These are phyloP conservation scores for Matsumyia berberina DNA, from an alignment of 2,888 invertebrate species.

Conservation along the genomic window DNA sequence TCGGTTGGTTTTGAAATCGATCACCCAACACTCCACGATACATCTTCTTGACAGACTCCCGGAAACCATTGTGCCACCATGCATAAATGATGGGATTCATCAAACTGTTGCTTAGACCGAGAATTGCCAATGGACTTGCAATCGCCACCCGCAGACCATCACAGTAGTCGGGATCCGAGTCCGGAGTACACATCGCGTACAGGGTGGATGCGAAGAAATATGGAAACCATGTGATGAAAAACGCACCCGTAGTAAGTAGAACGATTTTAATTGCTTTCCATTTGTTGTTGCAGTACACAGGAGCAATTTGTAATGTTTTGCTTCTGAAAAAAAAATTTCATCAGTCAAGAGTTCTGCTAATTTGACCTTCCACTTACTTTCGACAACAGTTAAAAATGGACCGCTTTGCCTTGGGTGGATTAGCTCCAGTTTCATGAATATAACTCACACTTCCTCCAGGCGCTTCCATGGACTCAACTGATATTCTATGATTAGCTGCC, in stretches of 20 bases:
- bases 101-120: slow-evolving; percentile 87
- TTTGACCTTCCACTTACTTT: slow-evolving; percentile 53
- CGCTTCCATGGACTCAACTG: slow-evolving; percentile 3
- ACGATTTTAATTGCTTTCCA: slow-evolving; percentile 88
- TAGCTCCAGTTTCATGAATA: slow-evolving; percentile 40
- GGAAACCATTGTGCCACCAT: slow-evolving; percentile 90
- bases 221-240: slow-evolving; percentile 87
- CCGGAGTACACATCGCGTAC: slow-evolving; percentile 86
- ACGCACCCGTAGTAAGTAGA: slow-evolving; percentile 87
- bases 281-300: slow-evolving; percentile 84
- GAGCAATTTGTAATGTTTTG: slow-evolving; percentile 60
- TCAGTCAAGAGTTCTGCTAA: background rate
- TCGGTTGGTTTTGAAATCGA: slow-evolving; percentile 33
- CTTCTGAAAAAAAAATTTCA: slow-evolving; percentile 37
- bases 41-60: slow-evolving; percentile 80
- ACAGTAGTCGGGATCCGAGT: slow-evolving; percentile 85
- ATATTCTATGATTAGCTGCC: slow-evolving; percentile 13
- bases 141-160: slow-evolving; percentile 85
- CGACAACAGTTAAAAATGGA: slow-evolving; percentile 68
- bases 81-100: slow-evolving; percentile 89
- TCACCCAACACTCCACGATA: slow-evolving; percentile 44
- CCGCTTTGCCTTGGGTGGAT: slow-evolving; percentile 19
- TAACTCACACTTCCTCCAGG: slow-evolving; percentile 41
- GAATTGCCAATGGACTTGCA: slow-evolving; percentile 86
- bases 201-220: slow-evolving; percentile 86